Evolutionary conservation across 2,113 vertebrate genomes (phyloP).

Genomic region (Lepus timidus): DNA sequence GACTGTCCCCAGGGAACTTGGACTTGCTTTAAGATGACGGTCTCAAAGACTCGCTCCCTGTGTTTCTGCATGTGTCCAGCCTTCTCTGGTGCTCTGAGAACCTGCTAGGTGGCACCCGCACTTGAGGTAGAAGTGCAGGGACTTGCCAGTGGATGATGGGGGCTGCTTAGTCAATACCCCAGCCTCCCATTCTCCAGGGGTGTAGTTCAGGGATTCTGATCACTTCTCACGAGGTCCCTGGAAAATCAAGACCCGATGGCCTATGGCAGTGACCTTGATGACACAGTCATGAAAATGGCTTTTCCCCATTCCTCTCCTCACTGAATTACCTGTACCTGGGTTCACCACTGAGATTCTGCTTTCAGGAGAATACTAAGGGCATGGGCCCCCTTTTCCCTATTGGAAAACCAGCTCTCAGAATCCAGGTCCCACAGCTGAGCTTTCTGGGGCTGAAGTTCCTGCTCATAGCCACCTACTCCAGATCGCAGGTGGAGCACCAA

Average conservation of each 20-base stretch:
- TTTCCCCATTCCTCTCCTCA: not conserved
- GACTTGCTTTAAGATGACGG: not conserved
- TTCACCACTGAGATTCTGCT: not conserved
- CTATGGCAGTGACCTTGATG: not conserved
- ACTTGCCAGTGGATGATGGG: not conserved
- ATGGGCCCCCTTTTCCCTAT: not conserved
- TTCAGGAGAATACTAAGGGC: not conserved
- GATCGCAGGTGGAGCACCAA: not conserved
- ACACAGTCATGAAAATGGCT: not conserved
- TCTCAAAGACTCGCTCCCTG: not conserved
- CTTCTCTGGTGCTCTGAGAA: not conserved
- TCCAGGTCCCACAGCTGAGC: not conserved
- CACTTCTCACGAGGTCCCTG: not conserved
- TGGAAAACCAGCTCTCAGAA: not conserved
- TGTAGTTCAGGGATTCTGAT: not conserved
- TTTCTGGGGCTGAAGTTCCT: not conserved
- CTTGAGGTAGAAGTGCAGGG: not conserved
- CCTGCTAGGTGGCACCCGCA: conserved; percentile 19
- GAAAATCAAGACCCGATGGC: not conserved
- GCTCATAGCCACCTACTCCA: not conserved
- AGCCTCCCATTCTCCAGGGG: not conserved
- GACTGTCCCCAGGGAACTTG: not conserved
- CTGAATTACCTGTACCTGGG: not conserved
- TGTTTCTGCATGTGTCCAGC: not conserved
- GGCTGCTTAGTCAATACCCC: not conserved